Evolutionary conservation across 2,797 vertebrate genomes (phyloP), one percentile per base, ranked within the genome.

Genomic region (Anabas testudineus): DNA sequence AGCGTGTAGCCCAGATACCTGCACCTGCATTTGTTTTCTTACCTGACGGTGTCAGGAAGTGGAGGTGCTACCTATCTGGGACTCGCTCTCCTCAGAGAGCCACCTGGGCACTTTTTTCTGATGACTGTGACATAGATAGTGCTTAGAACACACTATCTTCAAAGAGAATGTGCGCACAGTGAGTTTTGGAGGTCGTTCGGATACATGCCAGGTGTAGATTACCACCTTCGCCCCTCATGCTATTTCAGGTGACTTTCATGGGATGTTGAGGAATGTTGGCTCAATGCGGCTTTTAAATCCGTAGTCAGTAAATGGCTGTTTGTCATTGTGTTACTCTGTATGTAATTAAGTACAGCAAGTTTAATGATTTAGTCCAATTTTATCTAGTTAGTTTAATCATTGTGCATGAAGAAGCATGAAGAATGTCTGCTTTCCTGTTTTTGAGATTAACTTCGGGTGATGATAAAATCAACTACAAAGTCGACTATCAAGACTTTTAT

Each of bases 101-200:
- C 70, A 80, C 32, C 28, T 14, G 19, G 58, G 80, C 84, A 81
- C 65, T 81, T 83, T 85, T 84, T 88, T 83, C 69, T 88, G 91
- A 90, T 90, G 87, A 90, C 85, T 85, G 76, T 43, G 67, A 88
- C 90, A 81, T 49, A 76, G 58, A 88, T 87, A 88, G 80, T 86
- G 89, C 88, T 87, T 78, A 80, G 81, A 79, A 86, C 77, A 88
- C 85, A 80, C 71, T 74, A 80, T 71, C 72, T 83, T 45, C 8
- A 0, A 65, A 78, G 71, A 59, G 71, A 68, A 67, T 78, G 57
- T 19, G 36, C 24, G 45, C 82, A 47, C 67, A 51, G 46, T 36
- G 65, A 66, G 78, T 85, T 88, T 87, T 89, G 36, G 70, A 92
- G 91, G 91, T 87, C 80, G 19, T 84, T 56, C 67, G 14, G 82